These are phyloP conservation scores for Orius laevigatus DNA, from an alignment of 1,140 invertebrate genomes.

Conservation along the genomic window DNA sequence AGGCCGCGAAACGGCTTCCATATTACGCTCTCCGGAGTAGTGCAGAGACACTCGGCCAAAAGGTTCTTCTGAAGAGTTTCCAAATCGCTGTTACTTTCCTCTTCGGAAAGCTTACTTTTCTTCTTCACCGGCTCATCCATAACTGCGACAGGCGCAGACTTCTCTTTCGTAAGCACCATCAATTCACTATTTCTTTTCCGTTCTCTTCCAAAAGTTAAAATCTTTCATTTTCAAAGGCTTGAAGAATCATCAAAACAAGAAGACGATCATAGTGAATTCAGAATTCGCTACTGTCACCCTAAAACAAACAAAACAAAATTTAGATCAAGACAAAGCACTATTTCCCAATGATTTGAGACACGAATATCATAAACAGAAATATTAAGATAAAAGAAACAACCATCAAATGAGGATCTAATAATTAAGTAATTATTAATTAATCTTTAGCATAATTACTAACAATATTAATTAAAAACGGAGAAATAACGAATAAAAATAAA, in stretches of 20 bases:
- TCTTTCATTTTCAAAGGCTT: slow-evolving; percentile 2
- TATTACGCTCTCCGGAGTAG: slow-evolving; percentile 48
- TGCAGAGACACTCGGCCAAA: slow-evolving; percentile 57
- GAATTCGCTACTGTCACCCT: neutral
- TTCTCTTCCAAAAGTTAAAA: neutral
- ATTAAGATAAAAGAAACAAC: too few species aligned
- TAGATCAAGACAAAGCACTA: too few species aligned
- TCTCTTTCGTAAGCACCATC: slow-evolving; percentile 18
- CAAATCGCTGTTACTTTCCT: slow-evolving; percentile 36
- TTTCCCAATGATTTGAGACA: too few species aligned
- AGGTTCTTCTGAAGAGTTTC: slow-evolving; percentile 41
- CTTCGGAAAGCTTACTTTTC: slow-evolving; percentile 42
- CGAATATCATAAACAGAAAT: too few species aligned
- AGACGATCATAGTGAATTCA: neutral
- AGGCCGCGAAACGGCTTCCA: slow-evolving; percentile 49
- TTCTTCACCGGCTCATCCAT: slow-evolving; percentile 51
- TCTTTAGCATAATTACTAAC: neutral
- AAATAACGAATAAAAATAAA: neutral
- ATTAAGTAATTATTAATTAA: too few species aligned
- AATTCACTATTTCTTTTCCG: slow-evolving; percentile 4
- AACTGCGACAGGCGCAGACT: slow-evolving; percentile 16
- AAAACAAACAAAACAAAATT: neutral
- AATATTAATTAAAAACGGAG: slow-evolving; percentile 7
- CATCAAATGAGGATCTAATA: too few species aligned
- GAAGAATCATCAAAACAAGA: neutral